Percentiles rank a stretch among this genome's conserved stretches.
Conservation (phyloP, 2,888 invertebrate genomes). For the Pollenia griseotomentosa region DNA sequence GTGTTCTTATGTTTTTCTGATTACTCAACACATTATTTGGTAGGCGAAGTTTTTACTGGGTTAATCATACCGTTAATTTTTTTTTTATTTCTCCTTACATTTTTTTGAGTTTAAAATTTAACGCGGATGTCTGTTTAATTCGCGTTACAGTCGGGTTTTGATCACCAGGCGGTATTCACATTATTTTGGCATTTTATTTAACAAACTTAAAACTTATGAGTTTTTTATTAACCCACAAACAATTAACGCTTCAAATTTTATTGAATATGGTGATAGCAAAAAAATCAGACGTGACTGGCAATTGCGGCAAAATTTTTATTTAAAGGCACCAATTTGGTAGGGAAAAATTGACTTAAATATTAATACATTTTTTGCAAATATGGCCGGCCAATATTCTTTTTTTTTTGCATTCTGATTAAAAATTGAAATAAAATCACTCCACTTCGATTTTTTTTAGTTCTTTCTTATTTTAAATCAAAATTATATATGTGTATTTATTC, state of each 20-base stretch:
- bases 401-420: constrained; percentile 1
- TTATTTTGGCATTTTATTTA: constrained; percentile 81
- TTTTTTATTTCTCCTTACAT: background rate
- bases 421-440: background rate
- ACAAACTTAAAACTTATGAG: constrained; percentile 82
- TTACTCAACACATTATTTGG: too few relatives aligned
- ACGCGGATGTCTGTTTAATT: background rate
- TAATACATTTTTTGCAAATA: constrained; percentile 31
- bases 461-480: constrained; percentile 62
- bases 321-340: background rate
- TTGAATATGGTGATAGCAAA: background rate
- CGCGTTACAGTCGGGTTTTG: constrained; percentile 21
- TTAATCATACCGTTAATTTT: too few relatives aligned
- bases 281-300: background rate
- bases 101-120: too few relatives aligned
- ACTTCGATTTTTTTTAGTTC: constrained; percentile 13
- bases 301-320: constrained; percentile 2
- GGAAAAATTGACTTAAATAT: constrained; percentile 12
- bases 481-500: constrained; percentile 11
- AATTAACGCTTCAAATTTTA: constrained; percentile 57
- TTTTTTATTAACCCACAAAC: constrained; percentile 70
- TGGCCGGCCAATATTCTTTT: constrained; percentile 13
- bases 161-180: constrained; percentile 78
- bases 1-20: too few relatives aligned
- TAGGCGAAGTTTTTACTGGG: too few relatives aligned